phyloP scores from a whole-genome alignment of 2,888 invertebrate genomes.

The Ischnus inquisitorius region DNA sequence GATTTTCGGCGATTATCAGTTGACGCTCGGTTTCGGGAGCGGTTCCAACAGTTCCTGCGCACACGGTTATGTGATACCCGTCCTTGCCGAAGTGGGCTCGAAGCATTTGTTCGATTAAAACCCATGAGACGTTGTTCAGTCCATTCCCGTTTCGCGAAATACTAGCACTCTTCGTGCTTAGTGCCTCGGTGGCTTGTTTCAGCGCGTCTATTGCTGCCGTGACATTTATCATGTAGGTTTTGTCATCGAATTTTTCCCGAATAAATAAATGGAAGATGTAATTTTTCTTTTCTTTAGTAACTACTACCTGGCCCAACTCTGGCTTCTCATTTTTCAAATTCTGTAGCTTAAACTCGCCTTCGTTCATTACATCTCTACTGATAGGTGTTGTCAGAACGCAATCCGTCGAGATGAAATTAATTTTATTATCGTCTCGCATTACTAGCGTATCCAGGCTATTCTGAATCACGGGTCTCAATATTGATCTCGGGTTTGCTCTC shows the following conservation, averaged over 20 bases:
- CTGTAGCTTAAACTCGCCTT: no score
- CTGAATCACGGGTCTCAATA: no score
- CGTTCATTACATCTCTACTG: no score
- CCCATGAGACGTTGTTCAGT: conserved; percentile 35
- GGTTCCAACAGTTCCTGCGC: conserved; percentile 9
- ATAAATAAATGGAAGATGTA: no score
- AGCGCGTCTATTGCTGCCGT: not conserved
- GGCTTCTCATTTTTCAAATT: not conserved
- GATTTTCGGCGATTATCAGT: not conserved
- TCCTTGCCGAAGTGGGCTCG: no score
- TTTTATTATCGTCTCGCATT: not conserved
- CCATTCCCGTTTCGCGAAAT: conserved; percentile 33
- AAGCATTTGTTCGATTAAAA: not conserved
- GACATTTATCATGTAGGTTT: conserved; percentile 3
- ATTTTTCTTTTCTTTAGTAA: no score
- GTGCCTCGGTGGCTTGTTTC: not conserved
- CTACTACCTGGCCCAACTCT: not conserved
- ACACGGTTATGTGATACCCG: no score
- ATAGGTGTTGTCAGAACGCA: no score
- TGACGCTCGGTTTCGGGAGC: not conserved
- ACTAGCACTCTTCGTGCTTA: not conserved
- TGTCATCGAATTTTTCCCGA: no score
- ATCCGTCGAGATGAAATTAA: not conserved
- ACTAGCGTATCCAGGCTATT: no score
- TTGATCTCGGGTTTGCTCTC: no score